Base-by-base conservation (phyloP, 2,888 invertebrate genomes). In the Vesta saturnalis region DNA sequence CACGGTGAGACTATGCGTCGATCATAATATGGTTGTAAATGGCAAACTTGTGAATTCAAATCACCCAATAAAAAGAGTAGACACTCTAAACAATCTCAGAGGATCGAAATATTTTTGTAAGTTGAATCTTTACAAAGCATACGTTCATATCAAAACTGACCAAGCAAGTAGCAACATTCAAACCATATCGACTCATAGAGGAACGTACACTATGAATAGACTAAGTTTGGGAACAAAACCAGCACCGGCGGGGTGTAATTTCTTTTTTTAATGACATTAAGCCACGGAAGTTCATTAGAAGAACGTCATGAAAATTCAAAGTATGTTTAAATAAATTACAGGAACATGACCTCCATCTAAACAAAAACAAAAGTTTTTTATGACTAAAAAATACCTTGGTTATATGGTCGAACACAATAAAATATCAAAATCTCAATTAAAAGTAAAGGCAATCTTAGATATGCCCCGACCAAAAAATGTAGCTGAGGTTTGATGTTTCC, bases 121-220 rank as follows among this genome's bases (percentile, higher is more conserved):
- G 54, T 58, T 78, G 4, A 76, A 78, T 65, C 46, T 79, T 1
- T 76, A 64, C 47, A 77, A 78, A 62, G 76, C 76, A 18, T 77
- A 77, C 69, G 59, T 77, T 19, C 74, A 76, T 68, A 12, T 73
- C 18, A 47, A 39, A 62, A 73, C 76, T 14, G 70, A 73, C 57
- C 66, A 76, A n/a, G 18, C 72, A 54, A 58, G 52, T 1, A 62
- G 61, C 23, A 23, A 58, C 49, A 74, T 77, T 43, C 74, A 76
- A 63, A 72, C 74, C 15, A 75, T 77, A n/a, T n/a, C n/a, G n/a
- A n/a, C n/a, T n/a, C n/a, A n/a, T n/a, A n/a, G n/a, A n/a, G n/a
- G n/a, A n/a, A n/a, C 64, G n/a, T n/a, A n/a, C n/a, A n/a, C 73
- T n/a, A 78, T 77, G 4, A 75, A 76, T 49, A 60, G 63, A 23